These are phyloP conservation scores for Xanthia icteritia DNA, from an alignment of 2,888 invertebrate species.

Conservation along the genomic window DNA sequence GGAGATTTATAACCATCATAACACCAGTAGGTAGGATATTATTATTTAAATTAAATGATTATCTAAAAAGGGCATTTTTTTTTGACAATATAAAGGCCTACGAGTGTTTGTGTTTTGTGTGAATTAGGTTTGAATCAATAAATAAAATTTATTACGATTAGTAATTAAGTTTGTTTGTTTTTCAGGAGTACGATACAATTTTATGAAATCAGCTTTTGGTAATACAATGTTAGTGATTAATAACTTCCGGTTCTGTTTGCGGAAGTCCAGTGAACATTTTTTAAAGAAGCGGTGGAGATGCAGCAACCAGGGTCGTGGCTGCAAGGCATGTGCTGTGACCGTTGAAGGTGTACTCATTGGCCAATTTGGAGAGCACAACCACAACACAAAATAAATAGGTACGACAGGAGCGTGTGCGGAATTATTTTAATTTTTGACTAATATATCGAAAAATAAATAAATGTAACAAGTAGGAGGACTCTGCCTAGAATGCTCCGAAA, in stretches of 20 bases:
- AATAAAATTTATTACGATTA: not conserved
- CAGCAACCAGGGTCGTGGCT: conserved; percentile 16
- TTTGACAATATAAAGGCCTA: too few relatives aligned
- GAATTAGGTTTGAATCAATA: not conserved
- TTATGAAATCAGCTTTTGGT: conserved; percentile 9
- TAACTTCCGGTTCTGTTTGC: conserved; percentile 15
- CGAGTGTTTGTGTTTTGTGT: not conserved
- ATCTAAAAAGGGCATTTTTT: not conserved
- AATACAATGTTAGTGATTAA: conserved; percentile 29
- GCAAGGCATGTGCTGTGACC: conserved; percentile 25
- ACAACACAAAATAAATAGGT: not conserved
- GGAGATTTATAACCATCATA: not conserved
- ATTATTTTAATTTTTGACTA: not conserved
- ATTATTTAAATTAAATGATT: not conserved
- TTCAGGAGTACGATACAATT: not conserved
- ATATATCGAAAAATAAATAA: not conserved
- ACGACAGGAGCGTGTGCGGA: not conserved
- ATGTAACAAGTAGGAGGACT: not conserved
- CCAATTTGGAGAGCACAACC: conserved; percentile 14
- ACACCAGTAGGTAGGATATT: too few relatives aligned
- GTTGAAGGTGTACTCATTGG: conserved; percentile 3
- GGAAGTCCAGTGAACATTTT: not conserved
- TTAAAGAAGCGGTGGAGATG: conserved; percentile 31
- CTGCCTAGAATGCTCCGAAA: not conserved
- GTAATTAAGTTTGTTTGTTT: not conserved